Conservation (phyloP, 2,888 invertebrate species). For the Cephus nigrinus region DNA sequence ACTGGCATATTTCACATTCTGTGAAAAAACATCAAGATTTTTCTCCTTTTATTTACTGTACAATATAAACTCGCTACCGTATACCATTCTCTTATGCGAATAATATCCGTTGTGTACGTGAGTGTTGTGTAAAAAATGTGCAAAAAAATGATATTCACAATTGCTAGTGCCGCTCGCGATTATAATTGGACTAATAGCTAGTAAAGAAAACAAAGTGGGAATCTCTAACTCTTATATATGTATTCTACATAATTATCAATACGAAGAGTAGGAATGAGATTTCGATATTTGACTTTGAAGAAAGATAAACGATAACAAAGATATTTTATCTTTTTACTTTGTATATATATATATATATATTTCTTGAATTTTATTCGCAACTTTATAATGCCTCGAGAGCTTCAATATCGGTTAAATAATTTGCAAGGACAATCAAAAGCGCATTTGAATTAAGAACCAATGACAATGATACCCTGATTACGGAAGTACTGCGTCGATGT, state of each 20-base stretch:
- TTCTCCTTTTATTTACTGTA: slow-evolving; percentile 26
- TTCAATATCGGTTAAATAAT: background rate
- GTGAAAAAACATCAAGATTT: background rate
- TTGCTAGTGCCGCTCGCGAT: slow-evolving; percentile 25
- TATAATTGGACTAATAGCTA: background rate
- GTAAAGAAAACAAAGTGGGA: background rate
- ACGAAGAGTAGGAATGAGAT: background rate
- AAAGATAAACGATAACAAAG: background rate
- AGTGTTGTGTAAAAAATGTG: slow-evolving; percentile 50
- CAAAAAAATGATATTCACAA: slow-evolving; percentile 50
- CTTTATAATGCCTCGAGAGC: background rate
- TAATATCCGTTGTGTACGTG: background rate
- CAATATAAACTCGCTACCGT: slow-evolving; percentile 23
- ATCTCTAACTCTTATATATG: background rate
- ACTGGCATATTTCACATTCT: background rate
- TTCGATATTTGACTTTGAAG: background rate
- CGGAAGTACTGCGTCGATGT: background rate
- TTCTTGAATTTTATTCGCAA: background rate
- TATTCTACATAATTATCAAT: background rate
- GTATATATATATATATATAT: background rate
- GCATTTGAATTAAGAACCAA: background rate
- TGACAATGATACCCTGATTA: background rate
- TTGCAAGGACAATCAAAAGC: background rate
- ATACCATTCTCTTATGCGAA: background rate
- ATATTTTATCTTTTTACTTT: background rate